Conservation (phyloP, 1,140 invertebrate species). For the Papilio helenus region DNA sequence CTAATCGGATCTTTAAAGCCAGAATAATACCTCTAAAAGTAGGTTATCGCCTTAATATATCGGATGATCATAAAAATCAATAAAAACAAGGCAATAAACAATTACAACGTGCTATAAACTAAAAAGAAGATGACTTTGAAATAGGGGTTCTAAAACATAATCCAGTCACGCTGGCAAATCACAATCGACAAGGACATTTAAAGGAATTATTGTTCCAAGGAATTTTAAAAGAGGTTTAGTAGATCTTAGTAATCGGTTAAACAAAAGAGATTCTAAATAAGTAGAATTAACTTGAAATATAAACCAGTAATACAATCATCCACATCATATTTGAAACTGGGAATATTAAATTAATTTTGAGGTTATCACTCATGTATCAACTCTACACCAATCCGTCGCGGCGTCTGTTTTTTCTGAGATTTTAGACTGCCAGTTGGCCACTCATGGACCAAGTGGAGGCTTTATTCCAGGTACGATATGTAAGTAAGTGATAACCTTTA, state of each 20-base stretch:
- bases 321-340: neutral
- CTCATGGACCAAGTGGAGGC: too few species aligned
- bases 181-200: too few species aligned
- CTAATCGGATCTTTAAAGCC: slow-evolving; percentile 26
- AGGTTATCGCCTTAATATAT: neutral
- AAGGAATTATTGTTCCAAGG: neutral
- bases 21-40: slow-evolving; percentile 22
- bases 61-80: neutral
- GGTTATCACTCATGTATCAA: neutral
- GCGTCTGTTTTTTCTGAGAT: neutral
- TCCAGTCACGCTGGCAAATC: neutral
- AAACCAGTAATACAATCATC: too few species aligned
- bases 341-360: neutral
- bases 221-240: too few species aligned
- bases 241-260: neutral
- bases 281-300: neutral
- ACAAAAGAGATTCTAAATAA: neutral
- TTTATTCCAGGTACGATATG: too few species aligned
- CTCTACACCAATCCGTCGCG: neutral
- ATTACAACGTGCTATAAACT: neutral
- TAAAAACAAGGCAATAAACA: neutral
- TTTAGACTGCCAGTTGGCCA: neutral
- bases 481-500: too few species aligned
- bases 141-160: neutral
- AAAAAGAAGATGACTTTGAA: neutral